phyloP scores from a whole-genome alignment of 30 jellyfish, hydroid and myxozoan genomes.

The Catostylus mosaicus region DNA sequence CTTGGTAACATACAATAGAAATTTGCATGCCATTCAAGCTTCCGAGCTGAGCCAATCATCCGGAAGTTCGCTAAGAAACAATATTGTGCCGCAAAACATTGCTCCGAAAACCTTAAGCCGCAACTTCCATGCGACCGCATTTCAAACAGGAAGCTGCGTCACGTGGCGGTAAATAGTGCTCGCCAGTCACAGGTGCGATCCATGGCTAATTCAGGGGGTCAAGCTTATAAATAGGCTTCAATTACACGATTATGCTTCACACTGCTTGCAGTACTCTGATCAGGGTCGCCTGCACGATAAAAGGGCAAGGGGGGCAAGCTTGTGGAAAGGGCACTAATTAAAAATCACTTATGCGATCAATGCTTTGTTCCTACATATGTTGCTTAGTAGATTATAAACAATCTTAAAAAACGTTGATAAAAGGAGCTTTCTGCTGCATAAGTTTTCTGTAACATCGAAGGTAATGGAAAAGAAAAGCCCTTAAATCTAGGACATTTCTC shows the following conservation, averaged over 20 bases:
- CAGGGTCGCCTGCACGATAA: too few species aligned
- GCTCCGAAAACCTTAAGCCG: constrained; percentile 55
- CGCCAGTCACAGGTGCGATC: constrained; percentile 36
- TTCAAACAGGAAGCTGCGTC: constrained; percentile 47
- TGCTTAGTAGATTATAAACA: too few species aligned
- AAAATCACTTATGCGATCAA: too few species aligned
- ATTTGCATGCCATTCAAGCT: constrained; percentile 81
- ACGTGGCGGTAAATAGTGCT: constrained; percentile 3
- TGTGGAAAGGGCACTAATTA: neutral
- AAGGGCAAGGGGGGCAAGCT: neutral
- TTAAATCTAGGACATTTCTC: too few species aligned
- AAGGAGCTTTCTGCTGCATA: too few species aligned
- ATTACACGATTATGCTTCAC: too few species aligned
- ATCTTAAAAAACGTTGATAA: too few species aligned
- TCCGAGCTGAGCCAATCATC: constrained; percentile 80
- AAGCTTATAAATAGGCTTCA: too few species aligned
- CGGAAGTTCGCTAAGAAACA: constrained; percentile 59
- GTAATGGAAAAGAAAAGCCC: too few species aligned
- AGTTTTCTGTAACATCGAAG: too few species aligned
- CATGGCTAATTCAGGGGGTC: constrained; percentile 22
- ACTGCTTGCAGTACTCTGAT: too few species aligned
- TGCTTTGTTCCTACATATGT: too few species aligned
- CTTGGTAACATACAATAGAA: constrained; percentile 62
- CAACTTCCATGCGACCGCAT: constrained; percentile 48
- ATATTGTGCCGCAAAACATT: constrained; percentile 27